Evolutionary conservation across 2,797 vertebrate genomes (phyloP).

Genomic region (Takifugu ocellatus): DNA sequence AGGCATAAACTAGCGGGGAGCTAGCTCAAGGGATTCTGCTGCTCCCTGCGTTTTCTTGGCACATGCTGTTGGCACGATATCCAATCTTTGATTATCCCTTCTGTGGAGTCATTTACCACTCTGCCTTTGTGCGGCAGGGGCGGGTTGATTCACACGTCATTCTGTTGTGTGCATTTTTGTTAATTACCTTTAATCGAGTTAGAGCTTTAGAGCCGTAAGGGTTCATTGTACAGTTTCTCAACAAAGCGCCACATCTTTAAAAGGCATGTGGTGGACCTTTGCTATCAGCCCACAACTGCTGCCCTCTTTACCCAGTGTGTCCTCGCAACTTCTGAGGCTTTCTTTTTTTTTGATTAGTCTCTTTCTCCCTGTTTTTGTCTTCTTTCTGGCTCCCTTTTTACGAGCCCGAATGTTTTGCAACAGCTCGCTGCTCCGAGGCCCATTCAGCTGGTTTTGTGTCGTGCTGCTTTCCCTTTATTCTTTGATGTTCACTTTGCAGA

Average conservation of each 20-base stretch:
- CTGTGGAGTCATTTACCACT: conserved; percentile 53
- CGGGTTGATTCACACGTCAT: conserved; percentile 31
- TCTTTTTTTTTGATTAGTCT: conserved; percentile 40
- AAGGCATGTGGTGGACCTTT: conserved; percentile 42
- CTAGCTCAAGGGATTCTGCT: conserved; percentile 68
- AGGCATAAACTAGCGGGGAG: conserved; percentile 65
- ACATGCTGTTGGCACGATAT: conserved; percentile 57
- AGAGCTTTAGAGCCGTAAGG: conserved; percentile 40
- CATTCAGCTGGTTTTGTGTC: conserved; percentile 76
- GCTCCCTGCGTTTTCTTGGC: conserved; percentile 65
- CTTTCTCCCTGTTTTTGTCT: conserved; percentile 33
- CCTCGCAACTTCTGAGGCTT: conserved; percentile 50
- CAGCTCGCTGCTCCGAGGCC: conserved; percentile 66
- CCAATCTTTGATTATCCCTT: conserved; percentile 66
- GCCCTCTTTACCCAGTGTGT: conserved; percentile 41
- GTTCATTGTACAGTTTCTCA: conserved; percentile 20
- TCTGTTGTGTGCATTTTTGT: conserved; percentile 33
- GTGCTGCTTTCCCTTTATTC: conserved; percentile 52
- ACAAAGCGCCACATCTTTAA: conserved; percentile 40
- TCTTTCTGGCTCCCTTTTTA: conserved; percentile 52
- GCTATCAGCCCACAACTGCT: conserved; percentile 32
- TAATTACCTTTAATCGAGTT: conserved; percentile 63
- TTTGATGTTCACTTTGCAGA: conserved; percentile 76
- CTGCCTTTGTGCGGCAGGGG: conserved; percentile 49
- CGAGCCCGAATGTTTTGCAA: conserved; percentile 67